Base-by-base conservation (phyloP, 2,888 invertebrate genomes). In the Leptothorax acervorum region DNA sequence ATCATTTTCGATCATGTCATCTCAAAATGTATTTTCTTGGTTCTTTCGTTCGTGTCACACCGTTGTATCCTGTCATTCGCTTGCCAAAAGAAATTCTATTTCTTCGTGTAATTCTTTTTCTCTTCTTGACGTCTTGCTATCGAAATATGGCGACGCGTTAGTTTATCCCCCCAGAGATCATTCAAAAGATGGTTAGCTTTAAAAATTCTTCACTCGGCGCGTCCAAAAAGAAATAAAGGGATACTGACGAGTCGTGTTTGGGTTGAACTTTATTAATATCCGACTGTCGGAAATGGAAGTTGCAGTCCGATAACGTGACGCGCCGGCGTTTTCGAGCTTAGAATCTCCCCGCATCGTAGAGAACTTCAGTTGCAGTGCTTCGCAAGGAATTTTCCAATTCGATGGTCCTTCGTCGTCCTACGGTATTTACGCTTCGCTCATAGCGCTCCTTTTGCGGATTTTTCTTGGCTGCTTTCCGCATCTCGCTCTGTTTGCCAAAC, bases 231-330 rank as follows among this genome's bases (percentile, higher is more conserved):
- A 87, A 85, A 86, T 84, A 86, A 86, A 86, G 79, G 70, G 76
- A 81, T 82, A 85, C 74, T 83, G 83, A 79, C 75, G 55, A 55
- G 57, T 75, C 70, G 83, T 65, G n/a, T 74, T 74, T 74, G 57
- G 76, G 39, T 83, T 70, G 83, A 92, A 92, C 91, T 92, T 92
- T 91, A 91, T 90, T 92, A 92, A 92, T 91, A 92, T 90, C 90
- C 85, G 86, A 87, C 73, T 70, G 45, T 84, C 68, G 75, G 79
- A 85, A 84, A 70, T 51, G 73, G 62, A 83, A 86, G 75, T 55
- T 85, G 53, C 68, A 45, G 65, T 73, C 63, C 53, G 9, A 42
- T 63, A 73, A 55, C 57, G 42, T 65, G 48, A 42, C 42, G 31
- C 60, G 70, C 65, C 65, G 71, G 63, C 68, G 45, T 70, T 23